Evolutionary conservation across 2,797 vertebrate species (phyloP).

Genomic region (Chelonia mydas): DNA sequence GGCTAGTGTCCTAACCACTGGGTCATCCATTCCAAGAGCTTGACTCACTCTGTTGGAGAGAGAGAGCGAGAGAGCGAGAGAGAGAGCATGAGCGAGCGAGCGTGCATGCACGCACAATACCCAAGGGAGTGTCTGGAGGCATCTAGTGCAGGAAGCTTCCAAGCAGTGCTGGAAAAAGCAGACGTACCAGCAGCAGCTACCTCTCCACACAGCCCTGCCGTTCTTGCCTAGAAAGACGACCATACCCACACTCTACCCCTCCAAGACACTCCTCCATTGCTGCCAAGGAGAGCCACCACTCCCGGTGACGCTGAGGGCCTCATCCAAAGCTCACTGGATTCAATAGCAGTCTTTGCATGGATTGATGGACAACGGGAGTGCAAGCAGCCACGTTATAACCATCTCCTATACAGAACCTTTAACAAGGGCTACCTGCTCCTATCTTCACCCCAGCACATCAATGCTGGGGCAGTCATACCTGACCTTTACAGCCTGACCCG

Average conservation of each 20-base stretch:
- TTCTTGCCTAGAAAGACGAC: neutral
- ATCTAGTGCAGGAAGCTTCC: neutral
- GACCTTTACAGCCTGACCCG: neutral
- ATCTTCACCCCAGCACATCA: neutral
- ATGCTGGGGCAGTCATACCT: too few relatives aligned
- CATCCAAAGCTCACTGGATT: neutral
- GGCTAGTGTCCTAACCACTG: neutral
- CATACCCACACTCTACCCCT: neutral
- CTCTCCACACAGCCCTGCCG: neutral
- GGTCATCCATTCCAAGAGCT: neutral
- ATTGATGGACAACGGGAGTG: too few relatives aligned
- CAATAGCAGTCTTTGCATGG: neutral
- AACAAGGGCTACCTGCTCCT: neutral
- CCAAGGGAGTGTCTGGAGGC: neutral
- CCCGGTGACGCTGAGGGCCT: neutral
- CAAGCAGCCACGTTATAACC: too few relatives aligned
- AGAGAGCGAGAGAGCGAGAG: too few relatives aligned
- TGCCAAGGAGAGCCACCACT: neutral
- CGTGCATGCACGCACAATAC: rapidly evolving
- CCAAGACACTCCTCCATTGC: neutral
- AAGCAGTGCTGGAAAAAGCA: neutral
- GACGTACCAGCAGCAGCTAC: neutral
- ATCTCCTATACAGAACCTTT: too few relatives aligned
- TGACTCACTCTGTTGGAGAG: neutral
- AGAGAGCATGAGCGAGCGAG: too few relatives aligned